Evolutionary conservation across 2,888 invertebrate genomes (phyloP).

Genomic region (Drosophila longiperda): DNA sequence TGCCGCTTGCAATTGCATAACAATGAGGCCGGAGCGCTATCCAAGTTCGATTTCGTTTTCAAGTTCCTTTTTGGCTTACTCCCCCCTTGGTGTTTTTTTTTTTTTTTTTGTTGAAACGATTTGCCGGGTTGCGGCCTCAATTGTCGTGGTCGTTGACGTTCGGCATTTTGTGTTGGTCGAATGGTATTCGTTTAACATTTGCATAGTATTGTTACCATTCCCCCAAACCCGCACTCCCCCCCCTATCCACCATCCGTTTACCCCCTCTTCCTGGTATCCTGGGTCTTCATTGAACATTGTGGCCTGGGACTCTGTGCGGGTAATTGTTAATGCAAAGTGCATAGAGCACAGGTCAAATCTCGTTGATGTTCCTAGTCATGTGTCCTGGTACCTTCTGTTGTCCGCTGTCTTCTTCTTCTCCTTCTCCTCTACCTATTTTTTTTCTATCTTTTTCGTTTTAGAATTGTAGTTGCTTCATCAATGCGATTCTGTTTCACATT

Average conservation of each 20-base stretch:
- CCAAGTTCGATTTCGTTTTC: constrained; percentile 48
- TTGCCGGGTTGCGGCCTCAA: constrained; percentile 74
- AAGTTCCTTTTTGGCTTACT: constrained; percentile 15
- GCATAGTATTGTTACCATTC: constrained; percentile 10
- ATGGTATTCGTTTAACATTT: constrained; percentile 40
- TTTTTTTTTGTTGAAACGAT: background rate
- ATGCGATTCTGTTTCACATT: constrained; percentile 60
- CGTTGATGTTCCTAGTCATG: constrained; percentile 10
- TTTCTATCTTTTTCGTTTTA: constrained; percentile 2
- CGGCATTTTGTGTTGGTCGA: constrained; percentile 34
- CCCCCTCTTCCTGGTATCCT: background rate
- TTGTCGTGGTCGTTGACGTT: constrained; percentile 67
- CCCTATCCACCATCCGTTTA: background rate
- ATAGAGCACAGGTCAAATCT: constrained; percentile 59
- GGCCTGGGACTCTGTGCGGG: constrained; percentile 31
- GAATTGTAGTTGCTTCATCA: constrained; percentile 57
- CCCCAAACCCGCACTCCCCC: no score
- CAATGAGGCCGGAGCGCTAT: constrained; percentile 56
- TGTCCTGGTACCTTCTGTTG: constrained; percentile 9
- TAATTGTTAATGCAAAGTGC: constrained; percentile 80
- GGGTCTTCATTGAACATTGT: background rate
- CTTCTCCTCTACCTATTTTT: background rate
- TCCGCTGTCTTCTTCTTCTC: constrained; percentile 3
- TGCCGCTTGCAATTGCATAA: constrained; percentile 74
- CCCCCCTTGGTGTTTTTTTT: background rate